phyloP scores from a whole-genome alignment of 2,113 vertebrate genomes.

The Sorex araneus region DNA sequence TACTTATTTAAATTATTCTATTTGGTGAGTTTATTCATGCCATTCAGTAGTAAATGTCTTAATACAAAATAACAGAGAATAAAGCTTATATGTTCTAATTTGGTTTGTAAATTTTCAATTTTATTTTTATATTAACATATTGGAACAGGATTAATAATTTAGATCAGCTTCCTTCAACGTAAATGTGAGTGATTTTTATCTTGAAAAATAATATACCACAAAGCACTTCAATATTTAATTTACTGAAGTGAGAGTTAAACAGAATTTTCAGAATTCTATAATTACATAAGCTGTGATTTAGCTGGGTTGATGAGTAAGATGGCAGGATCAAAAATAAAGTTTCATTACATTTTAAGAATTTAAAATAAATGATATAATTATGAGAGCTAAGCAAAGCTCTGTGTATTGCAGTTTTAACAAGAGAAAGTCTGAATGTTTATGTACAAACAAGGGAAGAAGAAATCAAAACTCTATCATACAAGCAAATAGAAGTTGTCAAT shows the following conservation, averaged over 20 bases:
- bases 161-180: conserved; percentile 13
- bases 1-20: neutral
- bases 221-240: too few relatives aligned
- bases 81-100: neutral
- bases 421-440: neutral
- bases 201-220: too few relatives aligned
- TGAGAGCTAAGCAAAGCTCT: neutral
- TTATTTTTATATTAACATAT: conserved; percentile 1
- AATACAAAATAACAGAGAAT: neutral
- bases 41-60: conserved; percentile 1
- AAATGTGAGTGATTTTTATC: neutral
- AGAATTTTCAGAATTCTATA: neutral
- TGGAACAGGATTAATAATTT: neutral
- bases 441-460: neutral
- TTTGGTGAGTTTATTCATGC: conserved; percentile 13
- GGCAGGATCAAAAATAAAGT: neutral
- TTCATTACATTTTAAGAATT: neutral
- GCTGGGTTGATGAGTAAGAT: neutral
- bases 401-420: neutral
- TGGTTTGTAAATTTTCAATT: neutral
- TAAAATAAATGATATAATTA: neutral
- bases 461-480: neutral
- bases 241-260: neutral
- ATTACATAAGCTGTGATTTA: neutral
- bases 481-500: neutral